Percentiles rank a stretch among this genome's conserved stretches.
These are phyloP conservation scores for Encarsia formosa DNA, from an alignment of 2,888 invertebrate species.

Conservation along the genomic window DNA sequence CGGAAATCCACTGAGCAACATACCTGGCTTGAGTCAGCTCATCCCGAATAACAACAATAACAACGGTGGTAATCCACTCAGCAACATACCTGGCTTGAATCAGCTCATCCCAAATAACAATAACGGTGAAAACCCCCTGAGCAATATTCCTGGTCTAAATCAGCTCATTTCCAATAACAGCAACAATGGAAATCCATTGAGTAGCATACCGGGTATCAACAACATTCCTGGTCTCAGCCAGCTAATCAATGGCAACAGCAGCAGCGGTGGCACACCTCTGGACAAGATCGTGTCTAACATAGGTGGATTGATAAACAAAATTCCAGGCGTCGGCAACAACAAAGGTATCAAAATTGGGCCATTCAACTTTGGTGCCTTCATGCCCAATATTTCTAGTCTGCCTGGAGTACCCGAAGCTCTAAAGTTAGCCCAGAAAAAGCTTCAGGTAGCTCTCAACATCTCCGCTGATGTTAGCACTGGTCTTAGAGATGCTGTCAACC, in stretches of 20 bases:
- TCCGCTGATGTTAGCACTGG: conserved; percentile 25
- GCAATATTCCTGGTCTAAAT: not conserved
- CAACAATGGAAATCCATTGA: not conserved
- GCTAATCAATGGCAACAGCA: too few relatives aligned
- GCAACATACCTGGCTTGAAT: not conserved
- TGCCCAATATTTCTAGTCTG: too few relatives aligned
- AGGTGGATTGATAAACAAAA: not conserved
- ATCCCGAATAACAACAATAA: not conserved
- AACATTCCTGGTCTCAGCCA: not conserved
- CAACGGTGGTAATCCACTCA: too few relatives aligned
- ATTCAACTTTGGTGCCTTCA: too few relatives aligned
- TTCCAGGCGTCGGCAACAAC: not conserved
- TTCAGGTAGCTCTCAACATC: conserved; percentile 25
- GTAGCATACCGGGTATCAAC: not conserved
- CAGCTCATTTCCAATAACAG: not conserved
- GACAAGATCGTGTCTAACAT: not conserved
- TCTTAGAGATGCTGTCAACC: conserved; percentile 26
- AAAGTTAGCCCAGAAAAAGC: conserved; percentile 24
- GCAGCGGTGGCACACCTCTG: too few relatives aligned
- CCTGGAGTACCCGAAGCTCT: conserved; percentile 27
- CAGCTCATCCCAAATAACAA: not conserved
- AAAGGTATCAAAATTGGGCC: conserved; percentile 3
- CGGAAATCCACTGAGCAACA: not conserved
- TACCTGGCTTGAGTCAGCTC: not conserved
- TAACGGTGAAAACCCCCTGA: too few relatives aligned